Evolutionary conservation across 2,888 invertebrate genomes (phyloP).

Genomic region (Cephus nigrinus): DNA sequence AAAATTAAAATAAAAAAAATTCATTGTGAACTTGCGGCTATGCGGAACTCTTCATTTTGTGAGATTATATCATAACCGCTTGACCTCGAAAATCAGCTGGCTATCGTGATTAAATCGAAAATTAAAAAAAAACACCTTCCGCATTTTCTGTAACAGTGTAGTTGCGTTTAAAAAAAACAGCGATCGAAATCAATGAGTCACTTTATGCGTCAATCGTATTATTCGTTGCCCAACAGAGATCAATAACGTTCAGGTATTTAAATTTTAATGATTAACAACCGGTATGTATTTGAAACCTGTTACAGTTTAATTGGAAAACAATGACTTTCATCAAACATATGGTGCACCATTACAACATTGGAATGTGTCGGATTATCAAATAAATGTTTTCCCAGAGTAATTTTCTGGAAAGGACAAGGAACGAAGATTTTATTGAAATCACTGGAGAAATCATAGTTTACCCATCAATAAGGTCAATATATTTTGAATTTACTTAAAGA

Average conservation of each 20-base stretch:
- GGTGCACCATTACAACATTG: too few species aligned
- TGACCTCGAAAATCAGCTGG: background rate
- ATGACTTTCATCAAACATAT: background rate
- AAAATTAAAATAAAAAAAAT: background rate
- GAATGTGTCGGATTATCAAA: too few species aligned
- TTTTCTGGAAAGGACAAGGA: background rate
- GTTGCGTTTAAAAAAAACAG: background rate
- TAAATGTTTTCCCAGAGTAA: too few species aligned
- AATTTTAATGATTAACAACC: background rate
- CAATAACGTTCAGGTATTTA: background rate
- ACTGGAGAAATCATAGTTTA: background rate
- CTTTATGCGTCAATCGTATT: background rate
- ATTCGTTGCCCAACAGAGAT: background rate
- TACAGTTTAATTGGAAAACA: background rate
- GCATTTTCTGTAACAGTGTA: background rate
- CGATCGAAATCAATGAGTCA: background rate
- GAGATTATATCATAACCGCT: background rate
- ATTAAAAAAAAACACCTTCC: background rate
- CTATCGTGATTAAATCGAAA: background rate
- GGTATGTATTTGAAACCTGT: background rate
- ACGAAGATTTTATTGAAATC: background rate
- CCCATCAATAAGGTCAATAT: background rate
- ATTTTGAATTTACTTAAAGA: background rate
- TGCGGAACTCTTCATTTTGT: background rate
- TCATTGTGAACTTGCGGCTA: background rate